phyloP scores from a whole-genome alignment of 1,140 invertebrate genomes.

The Zaprionus kolodkinae region DNA sequence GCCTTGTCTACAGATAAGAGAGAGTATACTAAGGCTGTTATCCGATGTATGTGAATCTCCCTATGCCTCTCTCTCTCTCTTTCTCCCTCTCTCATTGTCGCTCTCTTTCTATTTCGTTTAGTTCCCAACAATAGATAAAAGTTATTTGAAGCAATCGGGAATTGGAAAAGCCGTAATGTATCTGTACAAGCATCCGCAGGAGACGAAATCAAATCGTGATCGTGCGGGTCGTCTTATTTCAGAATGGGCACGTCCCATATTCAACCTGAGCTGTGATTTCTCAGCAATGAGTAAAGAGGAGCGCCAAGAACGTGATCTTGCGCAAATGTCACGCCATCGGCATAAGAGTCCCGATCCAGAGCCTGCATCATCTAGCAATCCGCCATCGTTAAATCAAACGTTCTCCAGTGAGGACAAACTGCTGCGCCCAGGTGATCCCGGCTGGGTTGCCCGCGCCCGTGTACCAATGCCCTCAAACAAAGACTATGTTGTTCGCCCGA shows the following conservation, averaged over 20 bases:
- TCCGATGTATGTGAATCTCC: constrained; percentile 88
- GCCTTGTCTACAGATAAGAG: constrained; percentile 96
- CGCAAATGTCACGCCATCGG: constrained; percentile 91
- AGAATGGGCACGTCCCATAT: constrained; percentile 98
- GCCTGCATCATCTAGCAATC: constrained; percentile 84
- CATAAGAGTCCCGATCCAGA: constrained; percentile 85
- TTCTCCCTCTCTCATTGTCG: neutral
- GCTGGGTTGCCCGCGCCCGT: constrained; percentile 96
- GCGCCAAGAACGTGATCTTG: constrained; percentile 94
- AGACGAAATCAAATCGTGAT: constrained; percentile 97
- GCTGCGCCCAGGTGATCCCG: constrained; percentile 95
- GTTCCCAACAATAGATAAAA: constrained; percentile 96
- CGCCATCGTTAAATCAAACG: constrained; percentile 86
- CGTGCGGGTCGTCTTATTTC: constrained; percentile 96
- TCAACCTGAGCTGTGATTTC: constrained; percentile 97
- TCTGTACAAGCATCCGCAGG: constrained; percentile 99
- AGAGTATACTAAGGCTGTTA: constrained; percentile 94
- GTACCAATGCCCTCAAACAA: constrained; percentile 98
- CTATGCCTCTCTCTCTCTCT: neutral
- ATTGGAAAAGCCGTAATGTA: constrained; percentile 99
- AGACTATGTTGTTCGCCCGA: constrained; percentile 97
- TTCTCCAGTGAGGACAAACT: constrained; percentile 80
- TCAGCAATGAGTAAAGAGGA: constrained; percentile 94
- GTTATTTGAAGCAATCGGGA: constrained; percentile 96
- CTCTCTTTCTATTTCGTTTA: constrained; percentile 73